Evolutionary conservation across 2,797 vertebrate genomes (phyloP).

Genomic region (Phyllotis vaccarum): DNA sequence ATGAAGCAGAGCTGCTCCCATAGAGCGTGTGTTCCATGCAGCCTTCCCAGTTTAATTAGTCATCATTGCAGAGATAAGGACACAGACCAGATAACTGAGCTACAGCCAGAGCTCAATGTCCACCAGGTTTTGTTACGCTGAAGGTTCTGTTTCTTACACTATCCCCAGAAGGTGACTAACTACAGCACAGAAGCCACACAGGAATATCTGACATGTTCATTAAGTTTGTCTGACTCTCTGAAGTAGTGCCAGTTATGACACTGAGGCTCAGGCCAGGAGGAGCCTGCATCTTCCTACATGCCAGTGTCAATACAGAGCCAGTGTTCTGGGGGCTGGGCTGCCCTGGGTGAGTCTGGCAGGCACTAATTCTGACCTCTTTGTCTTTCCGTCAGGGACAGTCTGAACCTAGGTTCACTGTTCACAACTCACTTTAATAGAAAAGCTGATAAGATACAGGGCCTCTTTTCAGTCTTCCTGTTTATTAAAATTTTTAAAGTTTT

Average conservation of each 20-base stretch:
- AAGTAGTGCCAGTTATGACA: background rate
- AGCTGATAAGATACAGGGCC: background rate
- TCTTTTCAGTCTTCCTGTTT: background rate
- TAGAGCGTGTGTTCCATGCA: background rate
- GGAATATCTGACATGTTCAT: background rate
- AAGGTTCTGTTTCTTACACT: background rate
- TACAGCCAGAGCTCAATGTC: background rate
- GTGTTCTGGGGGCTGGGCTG: too few species aligned
- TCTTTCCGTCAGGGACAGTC: background rate
- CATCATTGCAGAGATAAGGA: background rate
- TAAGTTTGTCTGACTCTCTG: background rate
- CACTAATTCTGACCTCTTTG: background rate
- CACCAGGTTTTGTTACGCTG: background rate
- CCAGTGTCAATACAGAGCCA: background rate
- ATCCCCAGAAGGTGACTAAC: background rate
- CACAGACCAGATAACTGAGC: background rate
- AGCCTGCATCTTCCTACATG: background rate
- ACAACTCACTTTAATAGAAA: background rate
- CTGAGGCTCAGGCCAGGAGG: background rate
- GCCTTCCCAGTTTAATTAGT: background rate
- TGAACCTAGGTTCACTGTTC: background rate
- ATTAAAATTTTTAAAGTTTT: background rate
- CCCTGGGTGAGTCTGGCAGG: background rate
- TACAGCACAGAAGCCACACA: background rate
- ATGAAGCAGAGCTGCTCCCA: background rate